These are phyloP conservation scores for Agrotis ipsilon DNA, from an alignment of 2,888 invertebrate genomes.

Conservation along the genomic window DNA sequence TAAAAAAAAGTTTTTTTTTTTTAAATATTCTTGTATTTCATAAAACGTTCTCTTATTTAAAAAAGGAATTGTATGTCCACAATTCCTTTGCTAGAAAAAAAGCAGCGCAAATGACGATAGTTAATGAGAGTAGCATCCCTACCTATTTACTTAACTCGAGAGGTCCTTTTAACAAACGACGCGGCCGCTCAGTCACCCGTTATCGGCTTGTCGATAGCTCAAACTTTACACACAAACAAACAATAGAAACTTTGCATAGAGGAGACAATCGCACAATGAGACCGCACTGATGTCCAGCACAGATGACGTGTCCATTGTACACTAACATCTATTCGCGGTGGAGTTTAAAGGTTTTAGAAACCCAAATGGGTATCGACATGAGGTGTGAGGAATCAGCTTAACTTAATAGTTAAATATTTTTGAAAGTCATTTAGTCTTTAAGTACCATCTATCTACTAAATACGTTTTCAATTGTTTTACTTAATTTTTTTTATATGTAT, in stretches of 20 bases:
- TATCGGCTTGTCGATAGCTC: slow-evolving; percentile 86
- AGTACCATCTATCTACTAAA: no score
- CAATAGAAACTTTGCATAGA: slow-evolving; percentile 86
- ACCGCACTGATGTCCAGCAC: slow-evolving; percentile 77
- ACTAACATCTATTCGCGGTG: slow-evolving; percentile 67
- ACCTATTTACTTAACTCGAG: slow-evolving; percentile 71
- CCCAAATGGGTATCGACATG: slow-evolving; percentile 44
- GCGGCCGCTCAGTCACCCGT: slow-evolving; percentile 72
- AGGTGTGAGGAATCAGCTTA: no score
- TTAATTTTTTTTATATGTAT: no score
- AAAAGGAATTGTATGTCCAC: no score
- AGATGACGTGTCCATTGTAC: slow-evolving; percentile 76
- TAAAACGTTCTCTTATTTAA: no score
- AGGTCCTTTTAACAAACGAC: slow-evolving; percentile 83
- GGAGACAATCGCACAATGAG: slow-evolving; percentile 79
- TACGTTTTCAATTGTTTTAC: no score
- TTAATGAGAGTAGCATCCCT: slow-evolving; percentile 63
- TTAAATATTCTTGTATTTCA: no score
- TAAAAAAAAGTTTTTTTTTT: no score
- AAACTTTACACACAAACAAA: slow-evolving; percentile 84
- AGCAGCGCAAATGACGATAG: slow-evolving; percentile 13
- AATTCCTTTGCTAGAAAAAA: background rate
- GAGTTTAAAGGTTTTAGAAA: slow-evolving; percentile 68
- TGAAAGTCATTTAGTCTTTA: no score
- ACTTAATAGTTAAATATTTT: no score